Evolutionary conservation across 2,888 invertebrate species (phyloP).

Genomic region (Pinctada fucata): DNA sequence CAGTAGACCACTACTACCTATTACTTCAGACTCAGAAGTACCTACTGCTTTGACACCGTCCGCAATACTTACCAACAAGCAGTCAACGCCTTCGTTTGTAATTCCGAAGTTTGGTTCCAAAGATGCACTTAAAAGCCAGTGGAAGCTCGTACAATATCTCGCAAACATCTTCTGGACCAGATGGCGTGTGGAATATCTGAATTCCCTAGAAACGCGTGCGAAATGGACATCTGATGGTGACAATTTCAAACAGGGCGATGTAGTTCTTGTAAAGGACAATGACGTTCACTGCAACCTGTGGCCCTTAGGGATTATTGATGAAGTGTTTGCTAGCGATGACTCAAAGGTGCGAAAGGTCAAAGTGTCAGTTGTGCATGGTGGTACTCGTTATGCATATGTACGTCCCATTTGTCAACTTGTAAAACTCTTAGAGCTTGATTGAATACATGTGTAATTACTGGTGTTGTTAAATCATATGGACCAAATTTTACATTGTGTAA

Average conservation of each 20-base stretch:
- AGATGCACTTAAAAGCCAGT: background rate
- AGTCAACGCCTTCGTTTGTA: background rate
- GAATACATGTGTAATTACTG: too few species aligned
- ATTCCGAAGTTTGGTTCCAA: background rate
- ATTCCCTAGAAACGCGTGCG: background rate
- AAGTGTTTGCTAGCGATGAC: conserved; percentile 5
- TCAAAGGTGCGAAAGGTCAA: background rate
- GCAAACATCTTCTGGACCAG: background rate
- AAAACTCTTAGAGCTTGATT: too few species aligned
- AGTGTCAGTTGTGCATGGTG: background rate
- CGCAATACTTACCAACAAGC: conserved; percentile 16
- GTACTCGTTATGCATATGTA: background rate
- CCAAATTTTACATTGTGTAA: too few species aligned
- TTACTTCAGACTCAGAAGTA: conserved; percentile 38
- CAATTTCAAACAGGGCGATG: background rate
- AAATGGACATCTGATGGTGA: conserved; percentile 8
- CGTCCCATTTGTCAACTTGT: background rate
- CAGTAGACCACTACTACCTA: conserved; percentile 16
- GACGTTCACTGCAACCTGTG: conserved; percentile 7
- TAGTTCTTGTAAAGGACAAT: conserved; percentile 8
- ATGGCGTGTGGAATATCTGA: conserved; percentile 17
- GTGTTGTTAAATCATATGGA: too few species aligned
- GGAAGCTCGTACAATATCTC: conserved; percentile 19
- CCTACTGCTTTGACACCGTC: conserved; percentile 34
- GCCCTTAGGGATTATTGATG: conserved; percentile 11